Evolutionary conservation across 2,797 vertebrate species (phyloP).

Genomic region (Allochrocebus solatus): DNA sequence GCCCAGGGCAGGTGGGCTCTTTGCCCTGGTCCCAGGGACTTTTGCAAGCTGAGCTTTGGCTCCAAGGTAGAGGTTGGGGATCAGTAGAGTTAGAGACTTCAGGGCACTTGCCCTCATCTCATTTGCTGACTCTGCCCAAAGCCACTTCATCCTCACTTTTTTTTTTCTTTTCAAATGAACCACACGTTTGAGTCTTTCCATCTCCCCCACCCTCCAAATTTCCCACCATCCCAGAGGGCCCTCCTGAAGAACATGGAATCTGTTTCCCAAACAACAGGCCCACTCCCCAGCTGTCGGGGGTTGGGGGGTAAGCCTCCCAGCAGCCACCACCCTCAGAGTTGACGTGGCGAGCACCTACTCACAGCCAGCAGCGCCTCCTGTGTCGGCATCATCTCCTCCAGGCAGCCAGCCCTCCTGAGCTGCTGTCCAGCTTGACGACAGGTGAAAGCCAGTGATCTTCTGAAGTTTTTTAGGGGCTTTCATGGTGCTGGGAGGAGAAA

Average conservation of each 20-base stretch:
- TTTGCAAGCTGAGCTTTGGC: neutral
- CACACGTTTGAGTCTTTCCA: neutral
- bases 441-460: constrained; percentile 6
- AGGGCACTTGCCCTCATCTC: neutral
- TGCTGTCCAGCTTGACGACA: neutral
- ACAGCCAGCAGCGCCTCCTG: neutral
- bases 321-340: neutral
- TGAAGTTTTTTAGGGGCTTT: constrained; percentile 16
- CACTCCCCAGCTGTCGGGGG: neutral
- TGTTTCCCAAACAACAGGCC: neutral
- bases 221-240: neutral
- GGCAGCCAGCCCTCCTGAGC: neutral
- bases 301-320: neutral
- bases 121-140: neutral
- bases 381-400: neutral
- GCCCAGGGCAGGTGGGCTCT: neutral
- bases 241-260: neutral
- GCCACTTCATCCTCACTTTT: constrained; percentile 1
- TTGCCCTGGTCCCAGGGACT: neutral
- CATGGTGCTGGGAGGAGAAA: neutral
- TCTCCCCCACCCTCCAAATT: neutral
- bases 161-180: neutral
- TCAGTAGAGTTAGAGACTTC: neutral
- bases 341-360: neutral
- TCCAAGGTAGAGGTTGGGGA: neutral